Percentiles rank a stretch among this genome's conserved stretches.
These are phyloP conservation scores for Enteromius argenteus DNA, from an alignment of 2,797 vertebrate genomes.

Conservation along the genomic window DNA sequence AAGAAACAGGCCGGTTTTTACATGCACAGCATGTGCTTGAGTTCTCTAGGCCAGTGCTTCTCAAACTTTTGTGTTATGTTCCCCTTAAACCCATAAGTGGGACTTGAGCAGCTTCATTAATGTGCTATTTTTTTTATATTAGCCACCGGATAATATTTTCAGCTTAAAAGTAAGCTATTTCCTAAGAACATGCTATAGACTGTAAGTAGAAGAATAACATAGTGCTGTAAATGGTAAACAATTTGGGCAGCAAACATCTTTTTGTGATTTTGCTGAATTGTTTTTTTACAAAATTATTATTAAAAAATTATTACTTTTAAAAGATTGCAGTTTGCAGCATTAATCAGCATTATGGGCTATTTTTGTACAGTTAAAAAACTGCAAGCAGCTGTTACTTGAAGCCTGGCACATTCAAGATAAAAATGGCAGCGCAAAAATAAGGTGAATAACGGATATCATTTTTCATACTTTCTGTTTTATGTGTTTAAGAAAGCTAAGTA, in stretches of 20 bases:
- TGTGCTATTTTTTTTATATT: background rate
- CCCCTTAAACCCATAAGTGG: background rate
- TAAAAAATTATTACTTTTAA: background rate
- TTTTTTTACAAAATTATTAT: background rate
- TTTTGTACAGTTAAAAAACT: background rate
- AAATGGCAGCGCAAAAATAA: background rate
- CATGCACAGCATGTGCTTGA: background rate
- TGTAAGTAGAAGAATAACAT: background rate
- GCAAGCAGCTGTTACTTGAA: background rate
- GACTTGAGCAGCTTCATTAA: background rate
- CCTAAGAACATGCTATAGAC: background rate
- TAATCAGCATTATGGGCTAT: background rate
- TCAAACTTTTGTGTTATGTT: constrained; percentile 10
- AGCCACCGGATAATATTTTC: background rate
- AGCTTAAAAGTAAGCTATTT: background rate
- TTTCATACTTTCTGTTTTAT: background rate
- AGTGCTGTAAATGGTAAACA: background rate
- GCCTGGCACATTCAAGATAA: too few species aligned
- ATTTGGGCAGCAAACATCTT: background rate
- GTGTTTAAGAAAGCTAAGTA: background rate
- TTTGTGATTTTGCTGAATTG: too few species aligned
- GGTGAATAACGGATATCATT: background rate
- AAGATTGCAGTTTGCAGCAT: background rate
- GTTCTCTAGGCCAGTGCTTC: background rate
- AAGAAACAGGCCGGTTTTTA: background rate